These are phyloP conservation scores for Tetraneura akinire DNA, from an alignment of 1,140 invertebrate genomes.

Conservation along the genomic window DNA sequence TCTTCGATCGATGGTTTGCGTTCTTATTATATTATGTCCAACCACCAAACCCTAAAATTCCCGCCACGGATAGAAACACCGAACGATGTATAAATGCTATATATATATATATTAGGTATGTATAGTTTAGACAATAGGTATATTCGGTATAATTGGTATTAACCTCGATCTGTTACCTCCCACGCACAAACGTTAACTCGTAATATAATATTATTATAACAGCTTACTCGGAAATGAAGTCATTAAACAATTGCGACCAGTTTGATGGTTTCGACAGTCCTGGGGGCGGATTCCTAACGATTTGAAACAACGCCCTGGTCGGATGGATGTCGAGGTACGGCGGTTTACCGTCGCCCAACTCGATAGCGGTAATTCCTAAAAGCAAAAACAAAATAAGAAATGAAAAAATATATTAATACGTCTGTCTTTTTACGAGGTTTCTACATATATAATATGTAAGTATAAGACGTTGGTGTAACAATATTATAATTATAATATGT, in stretches of 20 bases:
- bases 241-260: conserved; percentile 78
- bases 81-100: too few species aligned
- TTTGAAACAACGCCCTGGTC: conserved; percentile 82
- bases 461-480: too few species aligned
- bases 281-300: conserved; percentile 84
- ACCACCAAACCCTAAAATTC: too few species aligned
- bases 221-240: conserved; percentile 79
- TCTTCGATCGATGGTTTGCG: too few species aligned
- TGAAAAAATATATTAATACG: too few species aligned
- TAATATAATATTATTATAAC: not conserved
- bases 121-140: too few species aligned
- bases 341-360: conserved; percentile 83
- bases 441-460: too few species aligned
- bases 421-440: not conserved
- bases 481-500: too few species aligned
- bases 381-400: not conserved
- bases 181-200: not conserved
- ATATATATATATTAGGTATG: too few species aligned
- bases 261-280: conserved; percentile 71
- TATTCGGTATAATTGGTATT: too few species aligned
- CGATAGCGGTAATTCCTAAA: conserved; percentile 80
- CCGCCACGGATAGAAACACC: too few species aligned
- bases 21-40: too few species aligned
- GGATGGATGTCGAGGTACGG: conserved; percentile 85
- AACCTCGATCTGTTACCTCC: not conserved